These are phyloP conservation scores for Danio jaintianensis DNA, from an alignment of 2,797 vertebrate genomes.

Conservation along the genomic window DNA sequence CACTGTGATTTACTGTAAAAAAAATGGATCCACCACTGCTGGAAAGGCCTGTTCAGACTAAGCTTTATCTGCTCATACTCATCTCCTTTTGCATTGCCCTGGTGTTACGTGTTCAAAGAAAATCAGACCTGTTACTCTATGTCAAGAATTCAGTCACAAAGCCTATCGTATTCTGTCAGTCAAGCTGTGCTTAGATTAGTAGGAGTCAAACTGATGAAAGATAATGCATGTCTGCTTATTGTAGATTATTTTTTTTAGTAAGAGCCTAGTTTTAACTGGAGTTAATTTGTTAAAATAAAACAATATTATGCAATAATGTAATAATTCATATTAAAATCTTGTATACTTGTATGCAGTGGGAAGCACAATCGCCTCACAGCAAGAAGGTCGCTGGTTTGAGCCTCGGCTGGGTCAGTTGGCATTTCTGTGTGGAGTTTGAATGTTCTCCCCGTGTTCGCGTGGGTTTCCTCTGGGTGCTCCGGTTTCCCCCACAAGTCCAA, in stretches of 20 bases:
- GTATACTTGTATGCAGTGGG: not conserved
- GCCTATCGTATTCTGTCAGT: constrained; percentile 12
- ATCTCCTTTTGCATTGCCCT: constrained; percentile 17
- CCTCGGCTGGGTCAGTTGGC: no score
- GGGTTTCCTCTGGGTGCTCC: no score
- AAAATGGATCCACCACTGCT: not conserved
- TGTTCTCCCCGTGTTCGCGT: no score
- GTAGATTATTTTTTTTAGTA: not conserved
- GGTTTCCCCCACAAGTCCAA: no score
- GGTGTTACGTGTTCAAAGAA: constrained; percentile 31
- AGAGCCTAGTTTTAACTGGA: not conserved
- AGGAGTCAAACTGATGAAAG: not conserved
- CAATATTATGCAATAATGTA: not conserved
- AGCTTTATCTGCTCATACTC: constrained; percentile 14
- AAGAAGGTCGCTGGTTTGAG: no score
- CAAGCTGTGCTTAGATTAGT: constrained; percentile 12
- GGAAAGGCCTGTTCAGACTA: constrained; percentile 22
- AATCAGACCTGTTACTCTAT: constrained; percentile 8
- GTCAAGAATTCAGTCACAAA: constrained; percentile 26
- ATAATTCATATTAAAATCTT: not conserved
- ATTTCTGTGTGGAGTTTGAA: no score
- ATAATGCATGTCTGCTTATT: not conserved
- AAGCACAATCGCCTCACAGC: no score
- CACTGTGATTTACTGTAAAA: no score
- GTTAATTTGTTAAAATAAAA: not conserved